Evolutionary conservation across 2,888 invertebrate species (phyloP), one percentile per base, ranked within the genome.

Genomic region (Caenorhabditis macrosperma): DNA sequence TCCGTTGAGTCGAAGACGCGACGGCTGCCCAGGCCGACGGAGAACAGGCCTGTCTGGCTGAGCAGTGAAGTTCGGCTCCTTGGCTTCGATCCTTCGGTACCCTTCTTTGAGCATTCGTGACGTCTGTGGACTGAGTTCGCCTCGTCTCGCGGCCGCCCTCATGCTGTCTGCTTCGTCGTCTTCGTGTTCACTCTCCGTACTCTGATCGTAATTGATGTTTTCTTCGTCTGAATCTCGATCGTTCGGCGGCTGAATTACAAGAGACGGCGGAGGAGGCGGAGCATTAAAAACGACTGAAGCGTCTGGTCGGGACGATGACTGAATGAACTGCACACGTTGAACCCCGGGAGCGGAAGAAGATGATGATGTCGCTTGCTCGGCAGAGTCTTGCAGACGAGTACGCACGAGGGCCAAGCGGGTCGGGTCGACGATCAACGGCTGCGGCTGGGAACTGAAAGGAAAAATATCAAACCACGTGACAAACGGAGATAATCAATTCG

Each of bases 21-120:
- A 82, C n/a, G 86, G 87, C 52, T 86, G 86, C n/a, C 86, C 86
- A 0, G 87, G 85, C 55, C 83, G 72, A 63, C 82, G 71, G 50
- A 92, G 86, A 63, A 91, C 91, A 82, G 92, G 91, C 82, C 91
- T 91, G 75, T 90, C 83, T 7, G 92, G 92, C 78, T 85, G 85
- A 71, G 91, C 91, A 52, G 68, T 84, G 48, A 91, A 88, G 85
- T 92, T 91, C 5, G 92, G 92, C 85, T 92, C 92, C 64, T 68
- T 79, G n/a, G 79, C 82, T 17, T 76, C 78, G 20, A 82, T 76
- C 15, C 76, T 60, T 17, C 64, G 35, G 64, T 82, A 79, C 17
- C 82, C 82, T 46, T 82, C 79, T 17, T 69, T 64, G 12, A 79
- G 35, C 79, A 82, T 78, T 41, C 75, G 20, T 0, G 75, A 76